These are phyloP conservation scores for Coremacera marginata DNA, from an alignment of 2,888 invertebrate genomes.

Conservation along the genomic window DNA sequence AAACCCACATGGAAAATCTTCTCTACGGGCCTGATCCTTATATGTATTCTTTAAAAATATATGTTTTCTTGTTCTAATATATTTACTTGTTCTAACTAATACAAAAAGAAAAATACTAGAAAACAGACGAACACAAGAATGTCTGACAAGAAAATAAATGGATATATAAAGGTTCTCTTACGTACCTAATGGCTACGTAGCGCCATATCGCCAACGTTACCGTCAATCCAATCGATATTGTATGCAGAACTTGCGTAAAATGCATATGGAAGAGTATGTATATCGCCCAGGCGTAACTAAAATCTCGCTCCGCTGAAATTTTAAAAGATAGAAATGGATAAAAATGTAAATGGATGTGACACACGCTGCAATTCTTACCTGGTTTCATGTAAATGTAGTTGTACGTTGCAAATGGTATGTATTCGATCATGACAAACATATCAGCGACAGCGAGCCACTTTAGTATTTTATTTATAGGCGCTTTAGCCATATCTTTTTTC, in stretches of 20 bases:
- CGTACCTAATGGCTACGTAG: constrained; percentile 85
- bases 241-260: constrained; percentile 88
- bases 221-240: constrained; percentile 93
- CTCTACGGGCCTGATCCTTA: too few relatives aligned
- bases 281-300: constrained; percentile 85
- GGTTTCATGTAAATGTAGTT: constrained; percentile 75
- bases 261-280: constrained; percentile 90
- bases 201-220: constrained; percentile 93
- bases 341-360: neutral
- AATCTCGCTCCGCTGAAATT: constrained; percentile 83
- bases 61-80: neutral
- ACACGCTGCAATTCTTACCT: constrained; percentile 65
- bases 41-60: too few relatives aligned
- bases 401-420: constrained; percentile 81
- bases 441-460: constrained; percentile 89
- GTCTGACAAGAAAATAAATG: too few relatives aligned
- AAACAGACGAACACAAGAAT: too few relatives aligned
- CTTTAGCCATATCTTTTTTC: constrained; percentile 81
- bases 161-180: neutral
- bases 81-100: neutral
- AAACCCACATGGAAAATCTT: too few relatives aligned
- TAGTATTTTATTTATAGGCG: constrained; percentile 88
- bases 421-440: constrained; percentile 90
- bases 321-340: neutral
- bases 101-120: neutral